Conservation (phyloP, 2,797 vertebrate species). For the Hyperoplus lanceolatus region DNA sequence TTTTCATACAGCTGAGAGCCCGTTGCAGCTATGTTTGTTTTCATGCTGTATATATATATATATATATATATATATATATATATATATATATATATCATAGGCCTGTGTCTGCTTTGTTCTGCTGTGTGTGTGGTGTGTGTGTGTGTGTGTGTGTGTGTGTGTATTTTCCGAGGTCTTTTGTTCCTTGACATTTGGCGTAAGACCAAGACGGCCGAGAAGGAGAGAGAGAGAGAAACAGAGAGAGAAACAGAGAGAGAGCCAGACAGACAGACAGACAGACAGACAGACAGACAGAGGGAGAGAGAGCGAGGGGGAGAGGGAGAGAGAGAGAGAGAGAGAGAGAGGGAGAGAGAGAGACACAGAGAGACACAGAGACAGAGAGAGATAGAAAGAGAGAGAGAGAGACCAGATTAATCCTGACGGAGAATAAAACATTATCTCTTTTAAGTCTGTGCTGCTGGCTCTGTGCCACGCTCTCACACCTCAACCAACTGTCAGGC, state of each 20-base stretch:
- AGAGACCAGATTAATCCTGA: slow-evolving; percentile 56
- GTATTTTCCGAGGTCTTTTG: slow-evolving; percentile 29
- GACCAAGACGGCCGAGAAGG: slow-evolving; percentile 12
- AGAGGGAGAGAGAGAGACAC: too few relatives aligned
- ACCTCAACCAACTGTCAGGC: slow-evolving; percentile 29
- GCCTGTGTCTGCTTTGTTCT: slow-evolving; percentile 21
- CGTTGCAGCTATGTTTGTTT: neutral
- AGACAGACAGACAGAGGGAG: too few relatives aligned
- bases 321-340: too few relatives aligned
- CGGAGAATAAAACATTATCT: slow-evolving; percentile 61
- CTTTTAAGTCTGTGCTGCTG: slow-evolving; percentile 40
- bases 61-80: too few relatives aligned
- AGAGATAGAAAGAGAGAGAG: neutral
- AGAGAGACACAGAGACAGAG: too few relatives aligned
- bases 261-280: too few relatives aligned
- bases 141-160: too few relatives aligned
- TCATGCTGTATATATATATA: too few relatives aligned
- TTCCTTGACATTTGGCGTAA: slow-evolving; percentile 47
- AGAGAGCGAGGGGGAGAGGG: too few relatives aligned
- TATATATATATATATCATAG: too few relatives aligned
- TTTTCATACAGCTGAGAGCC: slow-evolving; percentile 2
- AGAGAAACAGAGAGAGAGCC: too few relatives aligned
- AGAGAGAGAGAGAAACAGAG: too few relatives aligned
- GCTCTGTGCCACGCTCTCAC: slow-evolving; percentile 41
- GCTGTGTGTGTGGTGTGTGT: slow-evolving; percentile 2